Conservation (phyloP, 2,888 invertebrate genomes). For the Amiota communis region DNA sequence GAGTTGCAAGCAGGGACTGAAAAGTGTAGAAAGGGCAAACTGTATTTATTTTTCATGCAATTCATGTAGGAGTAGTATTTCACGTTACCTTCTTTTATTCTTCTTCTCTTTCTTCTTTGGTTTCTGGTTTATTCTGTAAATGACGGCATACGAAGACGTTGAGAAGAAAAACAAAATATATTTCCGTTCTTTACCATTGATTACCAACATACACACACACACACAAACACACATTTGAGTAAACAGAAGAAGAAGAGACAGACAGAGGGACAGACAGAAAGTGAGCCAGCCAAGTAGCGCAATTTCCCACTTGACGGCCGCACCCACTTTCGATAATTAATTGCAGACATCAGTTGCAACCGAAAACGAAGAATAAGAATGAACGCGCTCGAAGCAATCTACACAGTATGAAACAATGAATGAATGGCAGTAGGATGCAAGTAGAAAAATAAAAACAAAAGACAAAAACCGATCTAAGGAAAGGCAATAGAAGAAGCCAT, state of each 20-base stretch:
- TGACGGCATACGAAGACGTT: constrained; percentile 35
- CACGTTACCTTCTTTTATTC: neutral
- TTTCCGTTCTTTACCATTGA: constrained; percentile 67
- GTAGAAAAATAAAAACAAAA: constrained; percentile 20
- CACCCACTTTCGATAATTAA: constrained; percentile 72
- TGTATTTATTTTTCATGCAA: constrained; percentile 25
- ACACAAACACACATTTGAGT: neutral
- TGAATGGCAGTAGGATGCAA: constrained; percentile 49
- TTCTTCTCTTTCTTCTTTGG: neutral
- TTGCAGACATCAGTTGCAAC: constrained; percentile 72
- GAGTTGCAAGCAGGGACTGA: neutral
- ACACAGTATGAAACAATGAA: neutral
- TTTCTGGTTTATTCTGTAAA: constrained; percentile 46
- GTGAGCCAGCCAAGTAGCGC: constrained; percentile 47
- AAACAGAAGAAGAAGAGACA: no score
- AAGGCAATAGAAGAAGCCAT: neutral
- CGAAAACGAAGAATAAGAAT: constrained; percentile 28
- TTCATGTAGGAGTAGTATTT: neutral
- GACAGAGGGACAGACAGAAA: neutral
- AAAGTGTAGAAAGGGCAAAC: neutral
- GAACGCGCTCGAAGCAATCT: neutral
- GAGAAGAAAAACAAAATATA: constrained; percentile 60
- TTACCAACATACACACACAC: constrained; percentile 55
- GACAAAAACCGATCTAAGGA: neutral
- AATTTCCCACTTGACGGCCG: constrained; percentile 64